Percentiles rank a stretch among this genome's conserved stretches.
phyloP scores from a whole-genome alignment of 2,797 vertebrate species.

The Ptychobarbus kaznakovi region DNA sequence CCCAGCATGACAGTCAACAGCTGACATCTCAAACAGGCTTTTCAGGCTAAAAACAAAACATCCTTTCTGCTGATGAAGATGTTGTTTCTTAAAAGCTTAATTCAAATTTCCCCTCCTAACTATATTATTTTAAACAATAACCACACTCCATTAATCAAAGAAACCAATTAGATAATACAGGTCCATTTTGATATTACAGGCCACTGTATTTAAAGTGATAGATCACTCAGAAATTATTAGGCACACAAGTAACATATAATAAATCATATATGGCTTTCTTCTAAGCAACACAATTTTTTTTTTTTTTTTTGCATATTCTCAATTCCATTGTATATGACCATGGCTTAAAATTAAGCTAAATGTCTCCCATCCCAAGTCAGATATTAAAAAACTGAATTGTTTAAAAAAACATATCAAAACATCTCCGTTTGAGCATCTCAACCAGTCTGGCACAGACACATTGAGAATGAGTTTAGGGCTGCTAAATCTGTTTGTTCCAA shows the following conservation, averaged over 20 bases:
- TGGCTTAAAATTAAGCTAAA: not conserved
- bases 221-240: not conserved
- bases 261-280: not conserved
- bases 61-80: conserved; percentile 46
- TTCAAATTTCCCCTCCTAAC: not conserved
- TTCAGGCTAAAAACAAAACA: conserved; percentile 53
- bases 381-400: no score
- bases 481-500: not conserved
- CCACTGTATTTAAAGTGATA: not conserved
- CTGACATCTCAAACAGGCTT: conserved; percentile 58
- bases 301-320: not conserved
- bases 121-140: conserved; percentile 5
- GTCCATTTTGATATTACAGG: not conserved
- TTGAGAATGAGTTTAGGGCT: not conserved
- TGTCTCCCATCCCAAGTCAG: not conserved
- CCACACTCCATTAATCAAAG: not conserved
- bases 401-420: not conserved
- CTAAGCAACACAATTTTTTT: no score
- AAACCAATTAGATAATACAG: conserved; percentile 3
- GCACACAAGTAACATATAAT: not conserved
- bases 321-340: not conserved
- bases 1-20: conserved; percentile 55
- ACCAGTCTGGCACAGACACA: not conserved
- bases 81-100: not conserved
- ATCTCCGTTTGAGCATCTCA: not conserved